A percentile compares a stretch with the other conserved stretches of the same genome.
Evolutionary conservation across 2,797 vertebrate genomes (phyloP).

Genomic region (Microctenopoma stevenorrisi): DNA sequence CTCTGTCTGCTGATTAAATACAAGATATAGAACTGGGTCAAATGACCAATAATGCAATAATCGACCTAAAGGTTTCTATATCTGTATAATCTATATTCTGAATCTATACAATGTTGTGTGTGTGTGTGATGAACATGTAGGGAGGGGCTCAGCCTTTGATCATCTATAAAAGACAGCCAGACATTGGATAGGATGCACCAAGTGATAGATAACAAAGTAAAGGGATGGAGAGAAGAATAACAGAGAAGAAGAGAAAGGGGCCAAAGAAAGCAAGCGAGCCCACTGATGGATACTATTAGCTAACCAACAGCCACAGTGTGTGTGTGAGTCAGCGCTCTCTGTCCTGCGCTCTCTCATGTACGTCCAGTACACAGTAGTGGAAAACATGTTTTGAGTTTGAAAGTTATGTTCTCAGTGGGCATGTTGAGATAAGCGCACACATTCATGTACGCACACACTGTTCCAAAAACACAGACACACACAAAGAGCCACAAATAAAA

Average conservation of each 20-base stretch:
- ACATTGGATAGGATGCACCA: constrained; percentile 33
- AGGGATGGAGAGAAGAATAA: constrained; percentile 63
- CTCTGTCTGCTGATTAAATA: constrained; percentile 25
- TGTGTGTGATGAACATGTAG: constrained; percentile 36
- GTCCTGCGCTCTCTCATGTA: constrained; percentile 33
- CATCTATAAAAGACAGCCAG: constrained; percentile 30
- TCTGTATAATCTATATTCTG: too few relatives aligned
- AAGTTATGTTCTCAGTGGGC: constrained; percentile 42
- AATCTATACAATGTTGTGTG: too few relatives aligned
- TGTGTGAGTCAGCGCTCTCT: constrained; percentile 13
- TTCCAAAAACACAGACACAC: constrained; percentile 23
- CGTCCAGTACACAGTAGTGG: constrained; percentile 50
- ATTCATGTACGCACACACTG: constrained; percentile 4
- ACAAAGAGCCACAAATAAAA: constrained; percentile 33
- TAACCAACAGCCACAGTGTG: constrained; percentile 24
- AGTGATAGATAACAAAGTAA: constrained; percentile 56
- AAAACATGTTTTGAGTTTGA: constrained; percentile 74
- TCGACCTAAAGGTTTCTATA: too few relatives aligned
- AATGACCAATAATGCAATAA: not conserved
- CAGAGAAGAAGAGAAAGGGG: constrained; percentile 50
- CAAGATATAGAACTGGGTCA: constrained; percentile 18
- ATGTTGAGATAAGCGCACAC: constrained; percentile 34
- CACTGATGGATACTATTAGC: constrained; percentile 57
- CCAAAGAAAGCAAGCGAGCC: constrained; percentile 75
- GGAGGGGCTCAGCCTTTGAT: constrained; percentile 66